Percentiles rank a stretch among this genome's conserved stretches.
Conservation (phyloP, 1,140 invertebrate genomes). For the Trichonephila inaurata region DNA sequence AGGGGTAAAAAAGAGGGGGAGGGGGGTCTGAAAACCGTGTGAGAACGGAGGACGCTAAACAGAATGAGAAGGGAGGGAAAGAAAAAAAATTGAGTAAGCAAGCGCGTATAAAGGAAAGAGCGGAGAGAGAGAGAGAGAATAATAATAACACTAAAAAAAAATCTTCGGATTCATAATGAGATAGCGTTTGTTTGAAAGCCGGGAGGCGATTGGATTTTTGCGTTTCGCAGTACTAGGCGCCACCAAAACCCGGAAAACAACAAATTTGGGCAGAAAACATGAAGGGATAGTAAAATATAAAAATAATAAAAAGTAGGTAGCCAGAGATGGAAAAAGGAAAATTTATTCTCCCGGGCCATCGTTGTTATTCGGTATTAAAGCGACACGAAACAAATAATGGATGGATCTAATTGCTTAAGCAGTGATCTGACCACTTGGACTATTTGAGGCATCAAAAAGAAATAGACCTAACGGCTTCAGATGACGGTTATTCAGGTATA, state of each 20-base stretch:
- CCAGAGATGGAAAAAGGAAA: constrained; percentile 29
- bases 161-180: constrained; percentile 72
- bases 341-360: constrained; percentile 62
- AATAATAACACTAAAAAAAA: constrained; percentile 49
- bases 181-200: constrained; percentile 72
- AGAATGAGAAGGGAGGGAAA: constrained; percentile 23
- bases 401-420: constrained; percentile 74
- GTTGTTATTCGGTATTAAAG: constrained; percentile 74
- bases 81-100: constrained; percentile 53
- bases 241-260: constrained; percentile 59
- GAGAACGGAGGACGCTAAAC: constrained; percentile 57
- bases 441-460: constrained; percentile 46
- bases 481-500: constrained; percentile 67
- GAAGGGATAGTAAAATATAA: constrained; percentile 34
- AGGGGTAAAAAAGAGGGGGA: neutral
- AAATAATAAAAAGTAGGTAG: neutral
- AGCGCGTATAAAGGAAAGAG: constrained; percentile 18
- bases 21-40: constrained; percentile 22
- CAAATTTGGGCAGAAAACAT: constrained; percentile 70
- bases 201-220: constrained; percentile 72
- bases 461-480: constrained; percentile 45
- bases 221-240: constrained; percentile 48
- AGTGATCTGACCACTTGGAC: constrained; percentile 72
- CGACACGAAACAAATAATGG: constrained; percentile 74
- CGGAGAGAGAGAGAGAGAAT: constrained; percentile 25